Conservation (phyloP, 2,113 vertebrate genomes). For the Proteles cristata region DNA sequence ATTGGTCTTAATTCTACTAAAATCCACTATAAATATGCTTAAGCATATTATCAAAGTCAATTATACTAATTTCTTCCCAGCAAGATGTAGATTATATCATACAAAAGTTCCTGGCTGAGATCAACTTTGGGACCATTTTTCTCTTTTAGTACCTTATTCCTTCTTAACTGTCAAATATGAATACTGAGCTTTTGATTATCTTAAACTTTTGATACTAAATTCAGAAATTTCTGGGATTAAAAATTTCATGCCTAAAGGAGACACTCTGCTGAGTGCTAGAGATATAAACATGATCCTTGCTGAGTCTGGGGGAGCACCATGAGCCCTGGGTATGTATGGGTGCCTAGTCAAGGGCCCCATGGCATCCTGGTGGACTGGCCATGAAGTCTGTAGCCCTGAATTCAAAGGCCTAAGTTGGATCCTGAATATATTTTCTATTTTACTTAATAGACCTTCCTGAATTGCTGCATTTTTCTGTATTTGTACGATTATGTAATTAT, state of each 20-base stretch:
- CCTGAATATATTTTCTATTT: neutral
- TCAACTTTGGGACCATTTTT: neutral
- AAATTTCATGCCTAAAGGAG: neutral
- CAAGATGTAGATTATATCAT: neutral
- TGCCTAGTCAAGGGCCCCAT: accelerated
- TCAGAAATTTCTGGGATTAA: neutral
- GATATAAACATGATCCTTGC: too few relatives aligned
- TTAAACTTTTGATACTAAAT: neutral
- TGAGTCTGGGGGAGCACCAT: accelerated
- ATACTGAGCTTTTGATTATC: neutral
- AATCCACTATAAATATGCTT: neutral
- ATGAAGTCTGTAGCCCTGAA: neutral
- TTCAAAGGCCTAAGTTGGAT: neutral
- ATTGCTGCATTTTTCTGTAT: neutral
- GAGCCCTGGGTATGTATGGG: accelerated
- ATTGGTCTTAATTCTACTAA: neutral
- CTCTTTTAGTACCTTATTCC: neutral
- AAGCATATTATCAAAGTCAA: neutral
- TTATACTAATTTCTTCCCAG: neutral
- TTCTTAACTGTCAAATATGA: neutral
- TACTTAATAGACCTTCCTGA: neutral
- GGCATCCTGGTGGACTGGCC: too few relatives aligned
- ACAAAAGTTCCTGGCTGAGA: neutral
- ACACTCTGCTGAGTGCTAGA: neutral
- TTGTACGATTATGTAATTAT: neutral